Percentiles rank a stretch among this genome's conserved stretches.
Evolutionary conservation across 2,888 invertebrate genomes (phyloP).

Genomic region (Pycnomerus fuliginosus): DNA sequence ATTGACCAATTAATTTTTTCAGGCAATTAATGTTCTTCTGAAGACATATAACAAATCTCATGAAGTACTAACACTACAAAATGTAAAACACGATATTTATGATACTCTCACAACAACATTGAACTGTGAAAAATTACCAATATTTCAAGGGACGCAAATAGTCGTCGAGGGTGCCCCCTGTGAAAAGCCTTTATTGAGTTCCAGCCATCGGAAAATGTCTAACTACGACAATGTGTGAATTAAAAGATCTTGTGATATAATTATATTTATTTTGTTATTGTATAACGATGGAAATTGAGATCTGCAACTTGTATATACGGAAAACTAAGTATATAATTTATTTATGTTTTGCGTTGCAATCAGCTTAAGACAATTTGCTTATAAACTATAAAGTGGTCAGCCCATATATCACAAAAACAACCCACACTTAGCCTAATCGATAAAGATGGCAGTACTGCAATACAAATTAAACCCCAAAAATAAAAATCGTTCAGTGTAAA

Average conservation of each 20-base stretch:
- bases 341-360: too few relatives aligned
- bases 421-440: too few relatives aligned
- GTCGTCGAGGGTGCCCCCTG: conserved; percentile 5
- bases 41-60: conserved; percentile 57
- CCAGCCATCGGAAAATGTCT: conserved; percentile 10
- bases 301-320: neutral
- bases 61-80: conserved; percentile 56
- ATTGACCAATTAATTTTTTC: conserved; percentile 32
- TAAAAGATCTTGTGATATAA: conserved; percentile 10
- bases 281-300: neutral
- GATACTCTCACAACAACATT: too few relatives aligned
- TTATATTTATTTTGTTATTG: conserved; percentile 10
- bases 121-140: conserved; percentile 18
- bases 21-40: conserved; percentile 61
- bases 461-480: neutral
- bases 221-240: conserved; percentile 17
- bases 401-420: too few relatives aligned
- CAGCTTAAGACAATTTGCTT: too few relatives aligned
- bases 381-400: too few relatives aligned
- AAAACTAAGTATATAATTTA: too few relatives aligned
- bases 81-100: conserved; percentile 46
- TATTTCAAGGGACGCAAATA: conserved; percentile 29
- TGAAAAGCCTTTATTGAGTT: too few relatives aligned
- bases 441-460: too few relatives aligned
- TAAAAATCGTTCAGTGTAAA: conserved; percentile 4